Percentiles rank a stretch among this genome's conserved stretches.
Evolutionary conservation across 2,888 invertebrate genomes (phyloP).

Genomic region (Protodeltote pygarga): DNA sequence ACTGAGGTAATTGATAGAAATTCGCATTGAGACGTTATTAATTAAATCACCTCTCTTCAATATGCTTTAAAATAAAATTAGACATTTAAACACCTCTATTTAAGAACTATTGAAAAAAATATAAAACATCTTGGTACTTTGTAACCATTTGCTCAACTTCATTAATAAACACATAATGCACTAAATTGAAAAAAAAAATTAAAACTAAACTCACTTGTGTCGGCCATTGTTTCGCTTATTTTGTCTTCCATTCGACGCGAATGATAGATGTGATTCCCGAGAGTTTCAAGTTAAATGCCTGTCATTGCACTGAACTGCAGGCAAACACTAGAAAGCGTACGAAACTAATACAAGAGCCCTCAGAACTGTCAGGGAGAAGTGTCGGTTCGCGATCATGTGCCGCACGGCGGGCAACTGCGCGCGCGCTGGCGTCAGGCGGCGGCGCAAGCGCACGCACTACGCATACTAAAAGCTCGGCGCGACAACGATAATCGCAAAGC

Average conservation of each 20-base stretch:
- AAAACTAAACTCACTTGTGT: conserved; percentile 63
- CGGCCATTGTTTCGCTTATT: conserved; percentile 58
- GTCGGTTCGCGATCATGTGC: conserved; percentile 66
- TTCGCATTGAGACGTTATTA: conserved; percentile 7
- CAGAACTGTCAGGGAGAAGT: conserved; percentile 67
- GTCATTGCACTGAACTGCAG: conserved; percentile 76
- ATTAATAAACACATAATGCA: conserved; percentile 10
- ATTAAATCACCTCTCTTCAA: not conserved
- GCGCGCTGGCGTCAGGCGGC: conserved; percentile 76
- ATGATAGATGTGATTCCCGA: conserved; percentile 45
- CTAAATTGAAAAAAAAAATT: conserved; percentile 26
- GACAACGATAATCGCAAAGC: conserved; percentile 74
- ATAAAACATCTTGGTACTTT: too few species aligned
- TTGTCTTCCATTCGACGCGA: conserved; percentile 54
- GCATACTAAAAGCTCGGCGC: conserved; percentile 82
- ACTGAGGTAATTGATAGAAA: conserved; percentile 4
- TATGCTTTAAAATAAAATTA: not conserved
- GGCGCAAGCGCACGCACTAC: conserved; percentile 78
- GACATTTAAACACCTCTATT: not conserved
- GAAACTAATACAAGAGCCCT: conserved; percentile 69
- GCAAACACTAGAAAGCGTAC: conserved; percentile 72
- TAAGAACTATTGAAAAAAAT: conserved; percentile 2
- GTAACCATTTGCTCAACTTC: too few species aligned
- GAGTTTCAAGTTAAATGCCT: conserved; percentile 60
- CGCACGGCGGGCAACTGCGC: conserved; percentile 59